Evolutionary conservation across 2,113 vertebrate genomes (phyloP).

Genomic region (Haemorhous mexicanus): DNA sequence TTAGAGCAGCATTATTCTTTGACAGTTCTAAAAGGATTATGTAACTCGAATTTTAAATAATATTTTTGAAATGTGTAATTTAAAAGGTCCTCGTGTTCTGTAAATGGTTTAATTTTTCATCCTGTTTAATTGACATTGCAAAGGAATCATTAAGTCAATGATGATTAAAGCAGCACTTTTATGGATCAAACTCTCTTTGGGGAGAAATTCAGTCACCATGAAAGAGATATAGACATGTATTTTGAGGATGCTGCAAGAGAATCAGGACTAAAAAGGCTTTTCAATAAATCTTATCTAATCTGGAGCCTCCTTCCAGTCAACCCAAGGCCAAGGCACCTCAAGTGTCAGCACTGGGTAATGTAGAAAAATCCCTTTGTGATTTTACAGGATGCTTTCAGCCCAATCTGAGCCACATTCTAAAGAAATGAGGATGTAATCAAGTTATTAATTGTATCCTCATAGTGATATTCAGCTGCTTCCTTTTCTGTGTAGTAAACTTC

Average conservation of each 20-base stretch:
- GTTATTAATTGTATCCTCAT: not conserved
- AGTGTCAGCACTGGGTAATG: not conserved
- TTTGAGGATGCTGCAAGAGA: not conserved
- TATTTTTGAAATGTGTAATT: slow-evolving; percentile 69
- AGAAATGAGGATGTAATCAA: not conserved
- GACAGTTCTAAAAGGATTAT: slow-evolving; percentile 72
- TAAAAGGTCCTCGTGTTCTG: slow-evolving; percentile 60
- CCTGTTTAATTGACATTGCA: slow-evolving; percentile 43
- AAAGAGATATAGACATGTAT: not conserved
- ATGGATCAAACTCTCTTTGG: slow-evolving; percentile 45
- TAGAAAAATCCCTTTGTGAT: not conserved
- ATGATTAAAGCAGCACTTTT: slow-evolving; percentile 33
- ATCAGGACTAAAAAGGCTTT: not conserved
- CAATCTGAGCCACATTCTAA: not conserved
- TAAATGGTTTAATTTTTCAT: slow-evolving; percentile 61
- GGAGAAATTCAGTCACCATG: slow-evolving; percentile 3
- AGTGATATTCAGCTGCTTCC: not conserved
- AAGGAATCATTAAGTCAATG: slow-evolving; percentile 35
- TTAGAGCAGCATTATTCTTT: slow-evolving; percentile 68
- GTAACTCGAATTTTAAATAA: slow-evolving; percentile 65
- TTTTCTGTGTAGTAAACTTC: not conserved
- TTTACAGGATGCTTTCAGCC: not conserved
- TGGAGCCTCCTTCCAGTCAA: not conserved
- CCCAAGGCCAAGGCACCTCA: not conserved
- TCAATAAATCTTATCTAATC: not conserved